These are phyloP conservation scores for Drosophila mettleri DNA, from an alignment of 2,888 invertebrate genomes.

Conservation along the genomic window DNA sequence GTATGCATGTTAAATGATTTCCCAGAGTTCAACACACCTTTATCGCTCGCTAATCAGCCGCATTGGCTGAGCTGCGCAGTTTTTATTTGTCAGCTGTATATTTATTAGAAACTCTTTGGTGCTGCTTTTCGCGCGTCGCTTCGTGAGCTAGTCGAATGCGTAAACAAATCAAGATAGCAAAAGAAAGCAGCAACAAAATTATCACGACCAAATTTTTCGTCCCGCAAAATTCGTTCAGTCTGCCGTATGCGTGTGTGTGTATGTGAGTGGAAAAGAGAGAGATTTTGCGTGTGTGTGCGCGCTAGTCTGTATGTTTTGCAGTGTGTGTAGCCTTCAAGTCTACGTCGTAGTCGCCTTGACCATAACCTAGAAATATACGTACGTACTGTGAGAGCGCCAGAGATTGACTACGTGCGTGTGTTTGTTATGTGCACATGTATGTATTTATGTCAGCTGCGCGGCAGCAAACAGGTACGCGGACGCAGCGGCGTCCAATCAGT, in stretches of 20 bases:
- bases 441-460: constrained; percentile 48
- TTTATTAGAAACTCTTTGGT: constrained; percentile 40
- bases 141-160: constrained; percentile 46
- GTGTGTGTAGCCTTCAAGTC: constrained; percentile 67
- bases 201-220: constrained; percentile 36
- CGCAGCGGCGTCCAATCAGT: constrained; percentile 40
- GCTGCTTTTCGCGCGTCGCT: constrained; percentile 17
- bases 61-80: constrained; percentile 42
- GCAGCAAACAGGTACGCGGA: constrained; percentile 52
- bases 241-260: constrained; percentile 15
- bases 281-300: constrained; percentile 14
- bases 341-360: constrained; percentile 68
- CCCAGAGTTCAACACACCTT: constrained; percentile 71
- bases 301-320: constrained; percentile 15
- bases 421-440: constrained; percentile 1
- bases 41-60: constrained; percentile 61
- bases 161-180: constrained; percentile 67
- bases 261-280: neutral
- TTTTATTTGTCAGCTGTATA: constrained; percentile 3
- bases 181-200: constrained; percentile 53
- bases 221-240: constrained; percentile 27
- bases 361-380: constrained; percentile 71
- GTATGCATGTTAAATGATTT: constrained; percentile 38
- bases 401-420: constrained; percentile 17
- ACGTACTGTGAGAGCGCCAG: constrained; percentile 25